Evolutionary conservation across 2,888 invertebrate species (phyloP).

Genomic region (Harpagoxenus sublaevis): DNA sequence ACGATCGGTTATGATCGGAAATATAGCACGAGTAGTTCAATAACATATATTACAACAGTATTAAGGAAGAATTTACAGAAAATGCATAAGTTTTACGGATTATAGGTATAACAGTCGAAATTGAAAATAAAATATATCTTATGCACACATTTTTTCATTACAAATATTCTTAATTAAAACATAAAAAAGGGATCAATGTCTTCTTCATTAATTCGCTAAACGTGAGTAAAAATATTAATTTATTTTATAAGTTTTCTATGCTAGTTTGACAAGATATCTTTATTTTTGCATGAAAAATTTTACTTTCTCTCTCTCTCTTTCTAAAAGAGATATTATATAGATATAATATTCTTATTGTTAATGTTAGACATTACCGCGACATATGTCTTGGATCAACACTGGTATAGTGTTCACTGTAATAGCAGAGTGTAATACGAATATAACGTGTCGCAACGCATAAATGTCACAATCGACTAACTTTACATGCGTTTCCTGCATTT

Average conservation of each 20-base stretch:
- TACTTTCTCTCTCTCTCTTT: no score
- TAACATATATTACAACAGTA: neutral
- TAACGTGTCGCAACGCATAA: conserved; percentile 48
- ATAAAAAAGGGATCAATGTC: neutral
- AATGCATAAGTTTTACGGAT: neutral
- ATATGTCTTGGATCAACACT: neutral
- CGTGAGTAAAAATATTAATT: neutral
- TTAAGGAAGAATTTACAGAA: neutral
- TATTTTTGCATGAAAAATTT: neutral
- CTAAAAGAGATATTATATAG: neutral
- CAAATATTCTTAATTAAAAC: neutral
- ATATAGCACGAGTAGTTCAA: neutral
- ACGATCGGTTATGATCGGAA: neutral
- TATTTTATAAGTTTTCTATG: neutral
- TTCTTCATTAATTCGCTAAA: neutral
- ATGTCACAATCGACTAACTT: conserved; percentile 50
- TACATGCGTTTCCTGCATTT: conserved; percentile 50
- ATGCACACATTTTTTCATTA: neutral
- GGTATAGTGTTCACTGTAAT: conserved; percentile 1
- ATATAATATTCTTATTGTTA: neutral
- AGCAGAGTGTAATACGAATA: conserved; percentile 33
- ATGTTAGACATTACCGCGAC: neutral
- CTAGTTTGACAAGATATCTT: neutral
- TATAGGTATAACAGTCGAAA: neutral
- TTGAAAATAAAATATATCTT: neutral